Base-by-base conservation (phyloP, 2,797 vertebrate species). In the Sardinella longiceps region DNA sequence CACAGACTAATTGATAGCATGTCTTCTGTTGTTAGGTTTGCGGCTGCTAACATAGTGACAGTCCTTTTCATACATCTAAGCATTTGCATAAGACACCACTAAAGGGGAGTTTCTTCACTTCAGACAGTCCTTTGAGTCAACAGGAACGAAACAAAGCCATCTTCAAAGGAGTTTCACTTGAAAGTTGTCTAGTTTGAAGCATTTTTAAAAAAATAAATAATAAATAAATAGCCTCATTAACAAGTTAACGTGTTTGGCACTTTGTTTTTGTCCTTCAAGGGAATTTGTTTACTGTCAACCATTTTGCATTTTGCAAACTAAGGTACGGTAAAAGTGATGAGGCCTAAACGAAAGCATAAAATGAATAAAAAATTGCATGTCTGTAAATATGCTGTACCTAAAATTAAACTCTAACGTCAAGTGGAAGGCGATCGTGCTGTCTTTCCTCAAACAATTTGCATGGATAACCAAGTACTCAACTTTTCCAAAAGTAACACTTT, bases 161-260 rank as follows among this genome's bases (percentile, higher is more conserved):
- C 87, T 85, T 87, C 84, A 87, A 86, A 86, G 85, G 70, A 37
- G 48, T 51, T 70, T 9, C 45, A 56, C 82, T 50, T 84, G 63
- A 86, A 81, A 86, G 53, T 84, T 81, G 20, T 82, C 20, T 7
- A 82, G 51, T 45, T 48, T 81, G 43, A 85, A 80, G 74, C 25
- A 80, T 63, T 80, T 80, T 48, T 48, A n/a, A 9, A 33, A 70
- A 70, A 70, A 70, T 33, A 70, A n/a, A n/a, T n/a, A n/a, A n/a
- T n/a, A n/a, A n/a, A n/a, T 70, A 70, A 70, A 70, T 70, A 70
- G 14, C 63, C 63, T 70, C 63, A 70, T 70, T 70, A 70, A 66
- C 63, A 66, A 25, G 28, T 33, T 70, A 30, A 15, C 28, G 28
- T 30, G 25, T 70, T 28, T 70, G 63, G 25, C 28, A 37, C 63